Evolutionary conservation across 2,113 vertebrate genomes (phyloP).

Genomic region (Nicator chloris): DNA sequence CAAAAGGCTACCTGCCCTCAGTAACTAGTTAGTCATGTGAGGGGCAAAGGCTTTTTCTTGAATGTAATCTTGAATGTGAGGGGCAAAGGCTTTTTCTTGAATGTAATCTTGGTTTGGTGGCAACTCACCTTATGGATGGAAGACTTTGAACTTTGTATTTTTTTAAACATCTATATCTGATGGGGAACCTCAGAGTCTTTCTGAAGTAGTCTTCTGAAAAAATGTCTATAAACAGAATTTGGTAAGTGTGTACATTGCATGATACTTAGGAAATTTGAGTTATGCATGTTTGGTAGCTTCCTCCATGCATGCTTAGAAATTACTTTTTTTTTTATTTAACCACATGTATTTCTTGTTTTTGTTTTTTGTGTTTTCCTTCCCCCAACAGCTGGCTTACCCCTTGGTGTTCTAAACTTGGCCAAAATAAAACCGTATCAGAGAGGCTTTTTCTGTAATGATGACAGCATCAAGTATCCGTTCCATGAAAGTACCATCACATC

Average conservation of each 20-base stretch:
- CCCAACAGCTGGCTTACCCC: slow-evolving; percentile 92
- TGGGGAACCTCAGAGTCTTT: not conserved
- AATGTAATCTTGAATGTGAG: not conserved
- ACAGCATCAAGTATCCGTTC: slow-evolving; percentile 96
- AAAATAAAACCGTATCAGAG: slow-evolving; percentile 95
- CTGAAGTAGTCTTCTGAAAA: not conserved
- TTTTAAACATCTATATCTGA: not conserved
- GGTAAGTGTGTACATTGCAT: slow-evolving; percentile 9
- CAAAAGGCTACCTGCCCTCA: not conserved
- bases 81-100: not conserved
- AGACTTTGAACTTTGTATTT: not conserved
- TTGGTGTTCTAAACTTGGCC: slow-evolving; percentile 96
- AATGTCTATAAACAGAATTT: not conserved
- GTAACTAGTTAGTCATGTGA: not conserved
- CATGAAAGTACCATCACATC: slow-evolving; percentile 89
- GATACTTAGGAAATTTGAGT: not conserved
- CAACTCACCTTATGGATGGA: not conserved
- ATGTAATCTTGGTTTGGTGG: not conserved
- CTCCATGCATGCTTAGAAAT: slow-evolving; percentile 32
- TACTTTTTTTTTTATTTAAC: slow-evolving; percentile 69
- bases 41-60: not conserved
- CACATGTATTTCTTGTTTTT: slow-evolving; percentile 66
- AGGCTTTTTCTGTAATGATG: slow-evolving; percentile 99
- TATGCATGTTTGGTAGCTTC: slow-evolving; percentile 44
- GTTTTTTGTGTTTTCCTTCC: slow-evolving; percentile 75